Percentiles rank a stretch among this genome's conserved stretches.
Evolutionary conservation across 2,888 invertebrate species (phyloP).

Genomic region (Dasypolia templi): DNA sequence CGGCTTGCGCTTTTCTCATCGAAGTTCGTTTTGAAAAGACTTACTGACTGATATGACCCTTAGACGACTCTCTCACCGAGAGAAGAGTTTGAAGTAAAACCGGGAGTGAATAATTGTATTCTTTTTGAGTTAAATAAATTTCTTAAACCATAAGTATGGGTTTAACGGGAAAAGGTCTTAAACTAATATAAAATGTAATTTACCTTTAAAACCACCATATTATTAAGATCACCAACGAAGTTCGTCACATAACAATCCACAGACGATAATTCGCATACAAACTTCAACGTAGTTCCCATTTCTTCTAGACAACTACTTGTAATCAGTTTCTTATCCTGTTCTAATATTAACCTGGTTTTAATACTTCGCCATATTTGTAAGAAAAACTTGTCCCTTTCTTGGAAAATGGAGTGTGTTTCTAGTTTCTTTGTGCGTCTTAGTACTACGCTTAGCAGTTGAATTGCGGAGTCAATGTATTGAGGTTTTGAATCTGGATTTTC

Average conservation of each 20-base stretch:
- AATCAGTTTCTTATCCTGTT: conserved; percentile 62
- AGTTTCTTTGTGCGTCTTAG: conserved; percentile 84
- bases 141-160: too few relatives aligned
- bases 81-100: too few relatives aligned
- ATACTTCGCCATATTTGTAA: conserved; percentile 80
- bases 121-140: too few relatives aligned
- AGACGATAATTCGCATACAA: conserved; percentile 80
- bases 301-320: conserved; percentile 75
- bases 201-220: conserved; percentile 80
- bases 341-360: conserved; percentile 72
- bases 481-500: conserved; percentile 75
- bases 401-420: conserved; percentile 79
- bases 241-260: conserved; percentile 78
- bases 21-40: too few relatives aligned
- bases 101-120: too few relatives aligned
- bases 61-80: too few relatives aligned
- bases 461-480: conserved; percentile 80
- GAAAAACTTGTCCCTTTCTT: conserved; percentile 80
- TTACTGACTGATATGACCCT: too few relatives aligned
- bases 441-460: conserved; percentile 79
- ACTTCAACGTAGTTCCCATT: conserved; percentile 78
- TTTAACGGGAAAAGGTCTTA: too few relatives aligned
- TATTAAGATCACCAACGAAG: conserved; percentile 78
- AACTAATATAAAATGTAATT: conserved; percentile 14
- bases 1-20: too few relatives aligned